Percentiles rank a stretch among this genome's conserved stretches.
phyloP scores from a whole-genome alignment of 2,888 invertebrate species.

The Clanis bilineata region DNA sequence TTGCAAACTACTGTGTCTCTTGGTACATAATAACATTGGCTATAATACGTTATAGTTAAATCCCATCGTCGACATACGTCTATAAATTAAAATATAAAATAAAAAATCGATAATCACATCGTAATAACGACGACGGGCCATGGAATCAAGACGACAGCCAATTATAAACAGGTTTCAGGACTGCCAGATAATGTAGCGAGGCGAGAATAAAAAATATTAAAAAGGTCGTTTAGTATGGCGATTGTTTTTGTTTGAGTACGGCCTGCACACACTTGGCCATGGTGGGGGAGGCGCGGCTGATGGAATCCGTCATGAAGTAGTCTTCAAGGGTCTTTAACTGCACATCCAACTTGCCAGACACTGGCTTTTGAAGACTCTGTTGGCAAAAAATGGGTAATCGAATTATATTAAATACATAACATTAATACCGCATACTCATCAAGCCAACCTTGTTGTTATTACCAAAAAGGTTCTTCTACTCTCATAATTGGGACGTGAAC shows the following conservation, averaged over 20 bases:
- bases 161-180: background rate
- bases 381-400: conserved; percentile 7
- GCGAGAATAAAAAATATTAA: background rate
- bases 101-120: background rate
- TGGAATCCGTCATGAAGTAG: conserved; percentile 97
- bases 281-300: conserved; percentile 97
- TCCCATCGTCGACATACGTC: background rate
- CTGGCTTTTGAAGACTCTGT: conserved; percentile 72
- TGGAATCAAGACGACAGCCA: conserved; percentile 1
- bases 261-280: conserved; percentile 99
- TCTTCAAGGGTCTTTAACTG: conserved; percentile 90
- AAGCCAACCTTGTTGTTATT: too few species aligned
- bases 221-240: conserved; percentile 52
- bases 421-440: background rate
- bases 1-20: conserved; percentile 1
- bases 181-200: background rate
- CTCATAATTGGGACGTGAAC: background rate
- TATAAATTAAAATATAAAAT: background rate
- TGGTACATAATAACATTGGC: conserved; percentile 29
- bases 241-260: conserved; percentile 86
- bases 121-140: background rate
- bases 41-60: background rate
- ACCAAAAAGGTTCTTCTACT: too few species aligned
- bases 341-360: conserved; percentile 85
- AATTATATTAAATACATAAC: background rate